phyloP scores from a whole-genome alignment of 1,140 invertebrate species.

The Macrosteles quadrilineatus region DNA sequence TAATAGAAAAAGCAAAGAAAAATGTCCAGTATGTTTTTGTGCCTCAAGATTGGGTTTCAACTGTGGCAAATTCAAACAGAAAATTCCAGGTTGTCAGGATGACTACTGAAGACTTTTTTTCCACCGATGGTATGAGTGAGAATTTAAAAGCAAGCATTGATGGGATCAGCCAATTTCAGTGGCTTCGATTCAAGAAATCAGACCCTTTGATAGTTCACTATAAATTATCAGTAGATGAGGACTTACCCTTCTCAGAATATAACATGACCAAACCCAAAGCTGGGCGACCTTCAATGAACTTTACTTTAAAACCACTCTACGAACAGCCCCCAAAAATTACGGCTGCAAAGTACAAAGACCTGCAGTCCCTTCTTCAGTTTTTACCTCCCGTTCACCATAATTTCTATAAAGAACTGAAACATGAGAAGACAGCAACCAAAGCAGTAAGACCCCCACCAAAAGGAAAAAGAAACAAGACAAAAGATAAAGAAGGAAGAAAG shows the following conservation, averaged over 20 bases:
- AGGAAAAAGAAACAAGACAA: not conserved
- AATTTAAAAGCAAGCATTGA: not conserved
- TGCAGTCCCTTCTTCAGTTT: slow-evolving; percentile 18
- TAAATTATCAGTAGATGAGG: not conserved
- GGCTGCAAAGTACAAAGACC: slow-evolving; percentile 23
- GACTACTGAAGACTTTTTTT: slow-evolving; percentile 12
- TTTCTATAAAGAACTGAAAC: slow-evolving; percentile 17
- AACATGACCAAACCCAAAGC: slow-evolving; percentile 19
- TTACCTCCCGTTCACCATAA: slow-evolving; percentile 10
- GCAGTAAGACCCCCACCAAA: not conserved
- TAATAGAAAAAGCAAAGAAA: slow-evolving; percentile 29
- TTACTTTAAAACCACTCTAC: not conserved
- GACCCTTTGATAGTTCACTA: not conserved
- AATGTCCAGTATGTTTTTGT: slow-evolving; percentile 44
- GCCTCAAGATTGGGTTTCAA: slow-evolving; percentile 44
- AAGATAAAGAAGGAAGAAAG: not conserved
- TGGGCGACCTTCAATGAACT: slow-evolving; percentile 20
- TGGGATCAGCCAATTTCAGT: slow-evolving; percentile 16
- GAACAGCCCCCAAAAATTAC: not conserved
- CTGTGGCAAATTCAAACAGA: not conserved
- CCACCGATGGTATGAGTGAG: not conserved
- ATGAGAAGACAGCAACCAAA: not conserved
- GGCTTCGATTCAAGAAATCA: slow-evolving; percentile 1
- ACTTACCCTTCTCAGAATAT: not conserved
- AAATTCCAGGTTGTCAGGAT: slow-evolving; percentile 22